A percentile compares a stretch with the other conserved stretches of the same genome.
These are phyloP conservation scores for Rhynchonycteris naso DNA, from an alignment of 2,797 vertebrate genomes.

Conservation along the genomic window DNA sequence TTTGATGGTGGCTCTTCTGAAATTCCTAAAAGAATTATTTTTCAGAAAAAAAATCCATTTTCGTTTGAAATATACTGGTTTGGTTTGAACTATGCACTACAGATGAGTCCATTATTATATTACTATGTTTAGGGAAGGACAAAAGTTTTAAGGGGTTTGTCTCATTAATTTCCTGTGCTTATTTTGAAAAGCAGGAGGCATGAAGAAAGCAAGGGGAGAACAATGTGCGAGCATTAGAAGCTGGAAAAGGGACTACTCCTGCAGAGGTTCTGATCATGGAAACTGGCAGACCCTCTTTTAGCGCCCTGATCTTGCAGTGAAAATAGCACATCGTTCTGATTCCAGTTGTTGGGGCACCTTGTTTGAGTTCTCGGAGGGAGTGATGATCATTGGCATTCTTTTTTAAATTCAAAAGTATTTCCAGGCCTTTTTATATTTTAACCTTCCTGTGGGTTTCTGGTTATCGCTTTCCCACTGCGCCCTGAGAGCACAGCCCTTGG, in stretches of 20 bases:
- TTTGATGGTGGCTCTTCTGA: neutral
- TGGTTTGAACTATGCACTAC: neutral
- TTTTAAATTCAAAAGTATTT: slow-evolving; percentile 20
- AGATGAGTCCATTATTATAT: neutral
- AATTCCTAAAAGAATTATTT: neutral
- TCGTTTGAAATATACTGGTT: slow-evolving; percentile 27
- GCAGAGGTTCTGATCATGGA: neutral
- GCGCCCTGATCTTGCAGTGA: neutral
- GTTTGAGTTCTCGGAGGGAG: neutral
- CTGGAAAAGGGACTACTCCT: neutral
- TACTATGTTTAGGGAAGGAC: neutral
- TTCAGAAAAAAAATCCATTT: neutral
- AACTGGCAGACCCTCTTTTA: neutral
- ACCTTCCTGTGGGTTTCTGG: neutral
- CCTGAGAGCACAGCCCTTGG: neutral
- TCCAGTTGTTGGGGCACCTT: neutral
- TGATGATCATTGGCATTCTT: neutral
- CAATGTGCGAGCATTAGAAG: neutral
- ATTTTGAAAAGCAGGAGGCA: neutral
- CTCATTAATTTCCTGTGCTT: neutral
- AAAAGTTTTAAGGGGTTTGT: neutral
- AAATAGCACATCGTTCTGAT: neutral
- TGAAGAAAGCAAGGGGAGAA: neutral
- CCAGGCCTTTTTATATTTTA: neutral
- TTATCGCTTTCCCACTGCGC: neutral